Conservation (phyloP, 2,113 vertebrate genomes). For the Grammomys surdaster region DNA sequence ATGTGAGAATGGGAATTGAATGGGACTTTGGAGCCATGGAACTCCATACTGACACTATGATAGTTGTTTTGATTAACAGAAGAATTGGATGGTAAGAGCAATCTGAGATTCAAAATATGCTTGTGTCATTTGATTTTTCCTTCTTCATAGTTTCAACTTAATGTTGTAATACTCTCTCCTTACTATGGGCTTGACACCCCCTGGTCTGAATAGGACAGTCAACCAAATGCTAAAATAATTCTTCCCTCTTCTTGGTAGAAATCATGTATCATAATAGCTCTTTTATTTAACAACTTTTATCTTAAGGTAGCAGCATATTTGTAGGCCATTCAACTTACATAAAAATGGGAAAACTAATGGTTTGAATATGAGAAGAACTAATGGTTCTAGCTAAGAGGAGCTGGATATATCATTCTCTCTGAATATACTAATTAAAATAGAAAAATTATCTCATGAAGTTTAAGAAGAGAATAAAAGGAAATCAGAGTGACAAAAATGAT, state of each 20-base stretch:
- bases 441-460: not conserved
- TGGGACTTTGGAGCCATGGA: constrained; percentile 38
- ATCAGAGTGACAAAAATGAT: not conserved
- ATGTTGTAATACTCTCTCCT: fast-evolving
- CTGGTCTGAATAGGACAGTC: not conserved
- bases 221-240: not conserved
- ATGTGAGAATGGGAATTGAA: constrained; percentile 25
- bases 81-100: constrained; percentile 48
- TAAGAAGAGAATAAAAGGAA: not conserved
- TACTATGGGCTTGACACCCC: not conserved
- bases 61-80: constrained; percentile 59
- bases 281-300: constrained; percentile 2
- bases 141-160: not conserved
- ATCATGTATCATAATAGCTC: not conserved
- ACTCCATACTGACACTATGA: not conserved
- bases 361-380: not conserved
- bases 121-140: not conserved
- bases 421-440: not conserved
- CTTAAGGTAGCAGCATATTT: not conserved
- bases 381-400: not conserved
- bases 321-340: not conserved
- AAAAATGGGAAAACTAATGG: not conserved
- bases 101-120: not conserved
- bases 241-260: not conserved
- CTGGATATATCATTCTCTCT: not conserved